Percentiles rank a stretch among this genome's conserved stretches.
Evolutionary conservation across 30 jellyfish, hydroid and myxozoan species (phyloP).

Genomic region (Turritopsis rubra): DNA sequence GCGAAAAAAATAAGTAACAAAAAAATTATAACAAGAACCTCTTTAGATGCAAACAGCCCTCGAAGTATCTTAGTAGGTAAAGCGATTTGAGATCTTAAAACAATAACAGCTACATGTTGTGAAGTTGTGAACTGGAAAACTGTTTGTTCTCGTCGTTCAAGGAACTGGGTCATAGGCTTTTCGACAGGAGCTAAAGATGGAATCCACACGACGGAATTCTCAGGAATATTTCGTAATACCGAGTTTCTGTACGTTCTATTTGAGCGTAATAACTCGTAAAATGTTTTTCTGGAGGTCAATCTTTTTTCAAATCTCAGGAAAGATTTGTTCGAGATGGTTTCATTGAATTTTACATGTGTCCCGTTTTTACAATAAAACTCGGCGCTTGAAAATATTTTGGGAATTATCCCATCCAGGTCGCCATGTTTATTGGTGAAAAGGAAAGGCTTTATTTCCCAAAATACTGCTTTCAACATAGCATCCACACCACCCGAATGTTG

Average conservation of each 20-base stretch:
- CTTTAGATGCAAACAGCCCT: conserved; percentile 6
- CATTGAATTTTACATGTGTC: background rate
- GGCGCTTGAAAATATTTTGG: background rate
- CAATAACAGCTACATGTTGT: conserved; percentile 20
- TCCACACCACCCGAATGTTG: background rate
- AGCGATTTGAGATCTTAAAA: background rate
- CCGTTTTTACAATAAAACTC: background rate
- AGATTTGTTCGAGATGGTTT: background rate
- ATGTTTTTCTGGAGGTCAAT: background rate
- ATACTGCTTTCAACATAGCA: conserved; percentile 7
- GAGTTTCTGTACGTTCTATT: background rate
- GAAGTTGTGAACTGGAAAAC: background rate
- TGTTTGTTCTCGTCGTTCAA: background rate
- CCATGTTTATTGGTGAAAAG: background rate
- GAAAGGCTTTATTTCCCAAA: conserved; percentile 6
- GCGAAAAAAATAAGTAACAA: conserved; percentile 23
- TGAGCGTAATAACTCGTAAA: background rate
- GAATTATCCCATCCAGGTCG: conserved; percentile 6
- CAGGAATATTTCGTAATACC: background rate
- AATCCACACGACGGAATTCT: background rate
- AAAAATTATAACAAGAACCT: background rate
- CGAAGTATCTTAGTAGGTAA: conserved; percentile 14
- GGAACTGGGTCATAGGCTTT: background rate
- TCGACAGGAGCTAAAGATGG: background rate
- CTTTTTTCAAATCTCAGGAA: background rate